Percentiles rank a stretch among this genome's conserved stretches.
Conservation (phyloP, 2,888 invertebrate genomes). For the Oasisia sp. region DNA sequence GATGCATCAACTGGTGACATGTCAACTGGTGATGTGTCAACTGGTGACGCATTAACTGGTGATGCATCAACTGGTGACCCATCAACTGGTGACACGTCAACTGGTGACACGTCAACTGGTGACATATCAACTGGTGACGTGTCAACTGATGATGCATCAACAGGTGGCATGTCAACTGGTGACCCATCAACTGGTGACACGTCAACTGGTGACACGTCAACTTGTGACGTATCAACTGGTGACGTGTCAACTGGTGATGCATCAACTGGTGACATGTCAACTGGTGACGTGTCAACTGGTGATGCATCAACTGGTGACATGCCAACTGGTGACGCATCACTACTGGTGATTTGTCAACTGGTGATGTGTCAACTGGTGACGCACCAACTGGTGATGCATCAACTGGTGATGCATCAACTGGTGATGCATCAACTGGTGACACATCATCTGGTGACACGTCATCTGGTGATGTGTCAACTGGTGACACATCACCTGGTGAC, state of each 20-base stretch:
- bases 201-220: constrained; percentile 48
- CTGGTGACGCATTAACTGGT: too few species aligned
- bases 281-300: constrained; percentile 39
- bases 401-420: constrained; percentile 33
- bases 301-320: background rate
- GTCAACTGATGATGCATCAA: background rate
- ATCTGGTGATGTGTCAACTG: too few species aligned
- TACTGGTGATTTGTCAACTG: too few species aligned
- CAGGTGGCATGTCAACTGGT: background rate
- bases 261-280: background rate
- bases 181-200: background rate
- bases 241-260: constrained; percentile 37
- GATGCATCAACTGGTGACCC: too few species aligned
- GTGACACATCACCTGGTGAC: too few species aligned
- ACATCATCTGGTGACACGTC: too few species aligned
- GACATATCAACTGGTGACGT: constrained; percentile 35
- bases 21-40: too few species aligned
- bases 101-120: background rate
- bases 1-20: too few species aligned
- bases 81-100: too few species aligned
- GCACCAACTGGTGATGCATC: background rate
- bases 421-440: background rate
- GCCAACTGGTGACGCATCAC: background rate
- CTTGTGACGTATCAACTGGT: constrained; percentile 50
- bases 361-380: too few species aligned